Base-by-base conservation (phyloP, 1,140 invertebrate genomes). In the Lepidurus arcticus region DNA sequence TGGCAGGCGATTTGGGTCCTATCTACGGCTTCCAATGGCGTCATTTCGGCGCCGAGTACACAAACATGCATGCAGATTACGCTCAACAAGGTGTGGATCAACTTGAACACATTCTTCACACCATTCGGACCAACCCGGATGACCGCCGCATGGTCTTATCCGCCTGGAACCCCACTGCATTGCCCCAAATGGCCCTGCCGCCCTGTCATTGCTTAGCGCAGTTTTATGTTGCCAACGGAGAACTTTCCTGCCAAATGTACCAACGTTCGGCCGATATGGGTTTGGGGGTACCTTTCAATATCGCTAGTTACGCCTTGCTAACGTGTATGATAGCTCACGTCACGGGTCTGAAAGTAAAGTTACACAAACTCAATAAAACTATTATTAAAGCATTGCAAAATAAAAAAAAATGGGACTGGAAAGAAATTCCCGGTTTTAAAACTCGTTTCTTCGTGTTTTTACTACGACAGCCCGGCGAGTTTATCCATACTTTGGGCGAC, bases 1-100 rank as follows among this genome's bases (percentile, higher is more conserved):
- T 84, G 84, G 76, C 81, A 91, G 91, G 96, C 78, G 98, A 99
- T 87, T 87, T 99, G 42, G 98, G 98, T 1, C 98, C 98, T 7
- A 90, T 99, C 34, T 99, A 99, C 88, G 98, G 98, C 0, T 99
- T 99, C 83, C 98, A 99, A 84, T 99, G 98, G 98, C 88, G 98
- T 78, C 97, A 99, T 86, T 99, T 92, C 89, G 98, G 98, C 44
- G 97, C 97, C 3, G 86, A 95, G 82, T 99, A 99, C 85, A 86
- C 88, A 65, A 90, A 93, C 81, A 94, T 94, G 88, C 86, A 93
- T 81, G 88, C 92, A 74, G 92, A 99, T 86, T 98, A 98, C 83
- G 87, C 83, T 34, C 82, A 82, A 21, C 87, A 98, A 87, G 98
- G 98, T 75, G 88, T 95, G 79, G 95, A 99, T 86, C 98, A 99